Evolutionary conservation across 2,797 vertebrate genomes (phyloP).

Genomic region (Phoxinus dragarum): DNA sequence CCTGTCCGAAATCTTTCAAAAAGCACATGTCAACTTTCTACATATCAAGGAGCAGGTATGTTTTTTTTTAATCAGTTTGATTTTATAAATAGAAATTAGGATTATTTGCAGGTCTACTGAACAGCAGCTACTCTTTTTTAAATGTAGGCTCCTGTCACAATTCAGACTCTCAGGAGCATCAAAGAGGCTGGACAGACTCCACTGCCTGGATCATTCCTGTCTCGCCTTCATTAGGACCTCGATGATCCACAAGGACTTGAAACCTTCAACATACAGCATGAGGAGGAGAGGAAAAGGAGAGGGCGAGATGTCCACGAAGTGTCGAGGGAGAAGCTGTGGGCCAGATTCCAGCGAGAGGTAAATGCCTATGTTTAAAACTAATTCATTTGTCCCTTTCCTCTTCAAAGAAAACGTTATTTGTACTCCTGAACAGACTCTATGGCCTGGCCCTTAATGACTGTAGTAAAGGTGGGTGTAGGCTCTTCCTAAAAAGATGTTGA

Average conservation of each 20-base stretch:
- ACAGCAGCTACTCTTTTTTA: too few species aligned
- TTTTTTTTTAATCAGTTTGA: too few species aligned
- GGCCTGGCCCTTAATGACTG: too few species aligned
- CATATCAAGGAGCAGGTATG: constrained; percentile 5
- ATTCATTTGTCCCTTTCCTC: too few species aligned
- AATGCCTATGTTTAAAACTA: background rate
- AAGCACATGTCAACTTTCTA: constrained; percentile 31
- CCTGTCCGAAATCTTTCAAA: background rate
- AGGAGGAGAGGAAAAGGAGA: constrained; percentile 16
- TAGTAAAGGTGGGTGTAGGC: background rate
- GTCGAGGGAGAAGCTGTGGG: constrained; percentile 11
- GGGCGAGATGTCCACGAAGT: background rate
- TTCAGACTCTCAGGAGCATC: too few species aligned
- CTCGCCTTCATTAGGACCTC: constrained; percentile 34
- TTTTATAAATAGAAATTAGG: too few species aligned
- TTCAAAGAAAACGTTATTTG: too few species aligned
- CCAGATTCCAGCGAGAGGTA: constrained; percentile 28
- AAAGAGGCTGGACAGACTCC: too few species aligned
- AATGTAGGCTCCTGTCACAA: too few species aligned
- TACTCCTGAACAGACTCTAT: too few species aligned
- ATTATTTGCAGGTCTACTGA: too few species aligned
- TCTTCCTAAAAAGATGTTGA: background rate
- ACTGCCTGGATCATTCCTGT: constrained; percentile 36
- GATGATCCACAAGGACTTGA: constrained; percentile 29
- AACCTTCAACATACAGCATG: constrained; percentile 4